Percentiles rank a stretch among this genome's conserved stretches.
These are phyloP conservation scores for Microdon myrmicae DNA, from an alignment of 2,888 invertebrate genomes.

Conservation along the genomic window DNA sequence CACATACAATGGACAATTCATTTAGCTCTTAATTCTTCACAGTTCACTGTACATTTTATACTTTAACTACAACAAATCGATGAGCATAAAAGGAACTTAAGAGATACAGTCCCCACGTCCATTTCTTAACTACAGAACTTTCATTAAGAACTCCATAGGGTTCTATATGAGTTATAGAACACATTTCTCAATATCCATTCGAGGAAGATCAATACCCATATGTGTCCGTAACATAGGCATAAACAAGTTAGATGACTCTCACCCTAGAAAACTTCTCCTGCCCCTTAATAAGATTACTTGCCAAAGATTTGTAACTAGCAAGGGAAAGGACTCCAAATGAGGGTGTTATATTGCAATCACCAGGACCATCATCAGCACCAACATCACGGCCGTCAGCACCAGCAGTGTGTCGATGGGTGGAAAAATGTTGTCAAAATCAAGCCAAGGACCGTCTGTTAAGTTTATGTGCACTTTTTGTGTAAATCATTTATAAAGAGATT, in stretches of 20 bases:
- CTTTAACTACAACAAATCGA: no score
- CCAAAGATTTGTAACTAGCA: constrained; percentile 18
- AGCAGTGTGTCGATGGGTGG: constrained; percentile 1
- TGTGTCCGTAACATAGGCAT: constrained; percentile 12
- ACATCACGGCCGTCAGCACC: constrained; percentile 4
- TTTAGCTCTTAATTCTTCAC: no score
- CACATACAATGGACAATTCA: no score
- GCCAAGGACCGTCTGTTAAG: constrained; percentile 31
- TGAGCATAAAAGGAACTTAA: no score
- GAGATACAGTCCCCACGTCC: no score
- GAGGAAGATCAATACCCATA: constrained; percentile 32
- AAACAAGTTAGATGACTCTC: neutral
- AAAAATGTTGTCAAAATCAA: constrained; percentile 17
- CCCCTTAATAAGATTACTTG: no score
- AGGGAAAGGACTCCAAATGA: constrained; percentile 20
- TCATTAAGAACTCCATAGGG: constrained; percentile 20
- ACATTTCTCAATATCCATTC: constrained; percentile 29
- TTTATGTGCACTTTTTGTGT: constrained; percentile 37
- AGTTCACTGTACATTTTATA: no score
- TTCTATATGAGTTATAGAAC: constrained; percentile 10
- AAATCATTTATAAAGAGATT: constrained; percentile 52
- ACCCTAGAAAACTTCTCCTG: no score
- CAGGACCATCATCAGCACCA: constrained; percentile 3
- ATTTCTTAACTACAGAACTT: no score
- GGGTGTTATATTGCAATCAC: constrained; percentile 33